Percentiles rank a stretch among this genome's conserved stretches.
phyloP scores from a whole-genome alignment of 2,797 vertebrate species.

The Pangasius macronema region DNA sequence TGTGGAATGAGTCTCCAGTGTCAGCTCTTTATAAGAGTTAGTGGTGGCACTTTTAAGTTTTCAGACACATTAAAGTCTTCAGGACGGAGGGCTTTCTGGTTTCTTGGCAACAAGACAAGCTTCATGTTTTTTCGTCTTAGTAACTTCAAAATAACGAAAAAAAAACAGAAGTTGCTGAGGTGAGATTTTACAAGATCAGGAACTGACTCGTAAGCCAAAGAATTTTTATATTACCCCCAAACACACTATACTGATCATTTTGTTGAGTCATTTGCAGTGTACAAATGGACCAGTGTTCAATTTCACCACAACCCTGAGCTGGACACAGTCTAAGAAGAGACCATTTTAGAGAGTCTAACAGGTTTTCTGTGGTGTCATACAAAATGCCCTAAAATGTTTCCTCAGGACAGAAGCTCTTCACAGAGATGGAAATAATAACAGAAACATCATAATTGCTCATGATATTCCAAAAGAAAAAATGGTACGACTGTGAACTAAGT shows the following conservation, averaged over 20 bases:
- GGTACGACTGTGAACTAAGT: not conserved
- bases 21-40: too few relatives aligned
- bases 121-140: too few relatives aligned
- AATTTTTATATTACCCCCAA: not conserved
- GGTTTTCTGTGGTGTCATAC: not conserved
- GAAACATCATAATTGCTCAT: not conserved
- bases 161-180: too few relatives aligned
- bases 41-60: too few relatives aligned
- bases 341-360: not conserved
- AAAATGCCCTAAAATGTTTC: slow-evolving; percentile 24
- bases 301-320: not conserved
- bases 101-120: too few relatives aligned
- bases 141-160: too few relatives aligned
- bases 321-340: not conserved
- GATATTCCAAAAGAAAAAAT: not conserved
- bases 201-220: too few relatives aligned
- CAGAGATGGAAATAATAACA: slow-evolving; percentile 28
- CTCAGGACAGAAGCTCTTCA: slow-evolving; percentile 20
- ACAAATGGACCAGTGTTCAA: not conserved
- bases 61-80: too few relatives aligned
- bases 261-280: not conserved
- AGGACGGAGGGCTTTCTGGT: too few relatives aligned
- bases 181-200: too few relatives aligned
- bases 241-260: not conserved
- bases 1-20: too few relatives aligned